Evolutionary conservation across 1,140 invertebrate genomes (phyloP).

Genomic region (Drosophila busckii): DNA sequence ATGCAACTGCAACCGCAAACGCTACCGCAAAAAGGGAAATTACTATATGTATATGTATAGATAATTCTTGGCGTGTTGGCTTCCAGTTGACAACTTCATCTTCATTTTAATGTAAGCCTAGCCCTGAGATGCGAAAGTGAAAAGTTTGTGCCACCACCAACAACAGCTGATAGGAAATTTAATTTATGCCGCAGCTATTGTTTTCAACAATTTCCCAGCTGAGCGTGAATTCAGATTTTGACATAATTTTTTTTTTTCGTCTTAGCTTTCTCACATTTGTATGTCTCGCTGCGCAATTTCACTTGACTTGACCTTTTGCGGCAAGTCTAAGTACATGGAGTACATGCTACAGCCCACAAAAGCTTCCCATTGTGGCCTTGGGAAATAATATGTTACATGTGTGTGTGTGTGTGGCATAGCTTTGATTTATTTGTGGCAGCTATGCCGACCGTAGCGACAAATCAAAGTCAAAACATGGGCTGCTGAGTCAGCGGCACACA

Average conservation of each 20-base stretch:
- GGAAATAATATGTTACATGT: too few relatives aligned
- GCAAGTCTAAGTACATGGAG: too few relatives aligned
- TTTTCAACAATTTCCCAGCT: conserved; percentile 43
- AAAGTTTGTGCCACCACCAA: conserved; percentile 47
- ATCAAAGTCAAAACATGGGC: conserved; percentile 53
- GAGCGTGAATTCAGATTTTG: conserved; percentile 71
- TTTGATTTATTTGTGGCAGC: conserved; percentile 10
- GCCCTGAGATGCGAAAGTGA: conserved; percentile 53
- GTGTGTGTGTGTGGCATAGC: conserved; percentile 3
- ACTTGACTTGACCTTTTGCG: conserved; percentile 58
- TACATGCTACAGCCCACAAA: background rate
- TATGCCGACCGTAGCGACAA: too few relatives aligned
- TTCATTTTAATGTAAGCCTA: conserved; percentile 29
- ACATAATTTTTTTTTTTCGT: conserved; percentile 58
- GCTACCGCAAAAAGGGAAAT: conserved; percentile 31
- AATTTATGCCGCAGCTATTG: conserved; percentile 61
- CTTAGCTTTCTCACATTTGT: conserved; percentile 63
- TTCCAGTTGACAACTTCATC: conserved; percentile 29
- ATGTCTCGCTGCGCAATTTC: conserved; percentile 48
- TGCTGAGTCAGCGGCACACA: conserved; percentile 39
- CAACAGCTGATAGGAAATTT: conserved; percentile 55
- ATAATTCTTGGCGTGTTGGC: conserved; percentile 46
- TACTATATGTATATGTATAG: background rate
- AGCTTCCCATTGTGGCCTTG: too few relatives aligned
- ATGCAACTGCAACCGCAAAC: conserved; percentile 39